A percentile compares a stretch with the other conserved stretches of the same genome.
Conservation (phyloP, 2,888 invertebrate genomes). For the Subacronicta megacephala region DNA sequence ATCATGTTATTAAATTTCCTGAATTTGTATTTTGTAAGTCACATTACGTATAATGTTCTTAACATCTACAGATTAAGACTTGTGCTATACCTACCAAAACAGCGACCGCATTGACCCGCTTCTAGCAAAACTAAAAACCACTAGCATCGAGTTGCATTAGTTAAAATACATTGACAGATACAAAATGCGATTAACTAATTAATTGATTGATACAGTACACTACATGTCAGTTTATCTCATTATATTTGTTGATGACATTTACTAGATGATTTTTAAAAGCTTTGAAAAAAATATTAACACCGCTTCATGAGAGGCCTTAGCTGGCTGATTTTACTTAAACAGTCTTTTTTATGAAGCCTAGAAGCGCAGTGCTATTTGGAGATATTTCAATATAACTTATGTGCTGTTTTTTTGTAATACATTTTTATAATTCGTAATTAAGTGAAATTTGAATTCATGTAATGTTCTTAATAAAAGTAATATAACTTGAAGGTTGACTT, state of each 20-base stretch:
- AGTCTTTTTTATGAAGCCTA: too few species aligned
- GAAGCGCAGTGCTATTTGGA: too few species aligned
- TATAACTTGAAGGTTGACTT: background rate
- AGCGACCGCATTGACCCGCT: conserved; percentile 59
- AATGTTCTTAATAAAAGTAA: background rate
- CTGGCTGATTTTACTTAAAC: too few species aligned
- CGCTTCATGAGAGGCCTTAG: too few species aligned
- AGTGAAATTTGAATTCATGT: too few species aligned
- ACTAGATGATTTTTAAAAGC: too few species aligned
- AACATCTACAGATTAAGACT: conserved; percentile 8
- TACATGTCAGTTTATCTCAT: background rate
- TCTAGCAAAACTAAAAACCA: conserved; percentile 52
- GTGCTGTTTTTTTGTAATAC: too few species aligned
- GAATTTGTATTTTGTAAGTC: background rate
- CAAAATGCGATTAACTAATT: conserved; percentile 57
- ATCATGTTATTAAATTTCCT: too few species aligned
- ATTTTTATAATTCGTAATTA: too few species aligned
- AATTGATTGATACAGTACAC: conserved; percentile 19
- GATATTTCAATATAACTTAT: too few species aligned
- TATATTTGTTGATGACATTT: background rate
- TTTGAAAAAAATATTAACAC: too few species aligned
- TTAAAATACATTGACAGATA: conserved; percentile 52
- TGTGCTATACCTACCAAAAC: conserved; percentile 30
- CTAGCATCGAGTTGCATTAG: conserved; percentile 50
- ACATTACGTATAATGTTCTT: too few species aligned